Evolutionary conservation across 2,888 invertebrate genomes (phyloP).

Genomic region (Margaritifera margaritifera): DNA sequence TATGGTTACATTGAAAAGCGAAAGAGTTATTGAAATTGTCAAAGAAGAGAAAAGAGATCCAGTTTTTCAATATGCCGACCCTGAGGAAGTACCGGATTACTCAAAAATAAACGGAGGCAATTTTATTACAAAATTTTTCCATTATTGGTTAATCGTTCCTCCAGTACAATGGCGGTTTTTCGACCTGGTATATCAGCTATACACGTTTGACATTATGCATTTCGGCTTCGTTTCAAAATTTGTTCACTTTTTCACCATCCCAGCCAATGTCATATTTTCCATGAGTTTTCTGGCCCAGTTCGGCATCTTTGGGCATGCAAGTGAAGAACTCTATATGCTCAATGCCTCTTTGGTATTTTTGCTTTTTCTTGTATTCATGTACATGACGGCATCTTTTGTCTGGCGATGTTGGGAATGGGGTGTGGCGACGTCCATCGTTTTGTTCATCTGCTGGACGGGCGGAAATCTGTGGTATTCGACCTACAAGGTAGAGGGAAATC

Average conservation of each 20-base stretch:
- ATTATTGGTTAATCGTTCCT: conserved; percentile 25
- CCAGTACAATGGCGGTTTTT: conserved; percentile 18
- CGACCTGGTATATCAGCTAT: conserved; percentile 21
- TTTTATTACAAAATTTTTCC: conserved; percentile 10
- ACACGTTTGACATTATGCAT: conserved; percentile 24
- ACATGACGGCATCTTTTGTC: conserved; percentile 3
- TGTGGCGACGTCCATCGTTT: not conserved
- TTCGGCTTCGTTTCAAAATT: conserved; percentile 13
- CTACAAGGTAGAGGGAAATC: conserved; percentile 5
- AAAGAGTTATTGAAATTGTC: too few species aligned
- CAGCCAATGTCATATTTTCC: conserved; percentile 14
- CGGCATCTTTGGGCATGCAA: not conserved
- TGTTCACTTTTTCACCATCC: conserved; percentile 22
- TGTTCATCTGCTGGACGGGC: conserved; percentile 5
- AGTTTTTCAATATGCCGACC: too few species aligned
- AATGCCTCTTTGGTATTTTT: conserved; percentile 12
- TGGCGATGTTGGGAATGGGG: conserved; percentile 7
- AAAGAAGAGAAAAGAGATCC: not conserved
- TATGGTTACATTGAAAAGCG: too few species aligned
- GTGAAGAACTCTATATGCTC: conserved; percentile 10
- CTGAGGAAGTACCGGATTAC: conserved; percentile 9
- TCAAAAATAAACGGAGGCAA: conserved; percentile 12
- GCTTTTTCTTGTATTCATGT: conserved; percentile 1
- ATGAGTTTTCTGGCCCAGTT: conserved; percentile 25
- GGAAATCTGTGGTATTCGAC: conserved; percentile 20